phyloP scores from a whole-genome alignment of 1,140 invertebrate genomes.

The Planococcus citri region DNA sequence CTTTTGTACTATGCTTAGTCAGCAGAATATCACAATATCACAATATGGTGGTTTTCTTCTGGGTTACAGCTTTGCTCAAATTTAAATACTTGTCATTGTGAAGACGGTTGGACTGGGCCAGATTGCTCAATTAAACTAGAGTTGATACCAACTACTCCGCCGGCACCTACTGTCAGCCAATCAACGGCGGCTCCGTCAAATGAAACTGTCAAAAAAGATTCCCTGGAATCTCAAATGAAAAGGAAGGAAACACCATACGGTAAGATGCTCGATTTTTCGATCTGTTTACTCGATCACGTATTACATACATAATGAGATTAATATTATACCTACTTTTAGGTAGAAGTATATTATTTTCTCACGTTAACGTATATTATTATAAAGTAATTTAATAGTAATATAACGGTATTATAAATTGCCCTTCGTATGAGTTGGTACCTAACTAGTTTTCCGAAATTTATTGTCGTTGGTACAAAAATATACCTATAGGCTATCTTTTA shows the following conservation, averaged over 20 bases:
- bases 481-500: too few relatives aligned
- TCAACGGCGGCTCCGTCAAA: slow-evolving; percentile 37
- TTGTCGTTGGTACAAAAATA: too few relatives aligned
- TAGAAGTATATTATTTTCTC: too few relatives aligned
- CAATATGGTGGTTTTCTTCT: not conserved
- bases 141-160: slow-evolving; percentile 40
- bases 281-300: too few relatives aligned
- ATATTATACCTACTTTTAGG: too few relatives aligned
- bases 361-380: too few relatives aligned
- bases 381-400: too few relatives aligned
- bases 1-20: not conserved
- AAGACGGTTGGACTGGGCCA: slow-evolving; percentile 70
- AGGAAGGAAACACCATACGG: slow-evolving; percentile 26
- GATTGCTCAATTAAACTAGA: slow-evolving; percentile 73
- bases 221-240: slow-evolving; percentile 43
- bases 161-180: slow-evolving; percentile 34
- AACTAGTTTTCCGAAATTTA: too few relatives aligned
- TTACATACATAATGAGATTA: too few relatives aligned
- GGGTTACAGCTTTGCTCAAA: slow-evolving; percentile 76
- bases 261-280: slow-evolving; percentile 31
- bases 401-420: too few relatives aligned
- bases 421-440: too few relatives aligned
- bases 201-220: slow-evolving; percentile 30
- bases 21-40: too few relatives aligned
- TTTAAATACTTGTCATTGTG: slow-evolving; percentile 80